These are phyloP conservation scores for Dascyllus trimaculatus DNA, from an alignment of 2,113 vertebrate species.

Conservation along the genomic window DNA sequence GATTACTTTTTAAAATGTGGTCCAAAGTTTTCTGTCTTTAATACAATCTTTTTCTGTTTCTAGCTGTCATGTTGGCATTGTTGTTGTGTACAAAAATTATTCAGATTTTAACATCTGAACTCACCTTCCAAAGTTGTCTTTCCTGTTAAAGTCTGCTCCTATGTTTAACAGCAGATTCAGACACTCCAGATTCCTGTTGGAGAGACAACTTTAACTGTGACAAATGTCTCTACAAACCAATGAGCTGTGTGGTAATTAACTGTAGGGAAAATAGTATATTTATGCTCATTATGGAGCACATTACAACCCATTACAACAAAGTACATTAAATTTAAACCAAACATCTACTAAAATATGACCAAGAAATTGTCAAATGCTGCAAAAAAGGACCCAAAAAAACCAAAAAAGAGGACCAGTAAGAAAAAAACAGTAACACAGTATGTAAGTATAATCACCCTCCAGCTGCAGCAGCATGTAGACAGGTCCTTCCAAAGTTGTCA, in stretches of 20 bases:
- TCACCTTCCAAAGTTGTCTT: conserved; percentile 93
- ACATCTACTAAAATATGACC: background rate
- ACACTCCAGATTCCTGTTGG: conserved; percentile 95
- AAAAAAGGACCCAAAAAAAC: background rate
- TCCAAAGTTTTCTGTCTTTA: background rate
- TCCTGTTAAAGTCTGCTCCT: conserved; percentile 97
- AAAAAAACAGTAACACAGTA: background rate
- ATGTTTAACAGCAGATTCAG: conserved; percentile 96
- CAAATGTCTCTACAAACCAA: conserved; percentile 6
- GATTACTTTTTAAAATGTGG: background rate
- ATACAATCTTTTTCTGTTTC: background rate
- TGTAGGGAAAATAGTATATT: background rate
- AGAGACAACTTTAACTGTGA: conserved; percentile 14
- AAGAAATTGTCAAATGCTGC: background rate
- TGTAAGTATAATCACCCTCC: conserved; percentile 88
- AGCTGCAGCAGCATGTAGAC: conserved; percentile 97
- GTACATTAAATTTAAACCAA: background rate
- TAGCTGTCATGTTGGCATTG: background rate
- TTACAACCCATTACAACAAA: too few relatives aligned
- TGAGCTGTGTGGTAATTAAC: background rate
- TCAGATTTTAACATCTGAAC: background rate
- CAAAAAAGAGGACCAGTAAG: background rate
- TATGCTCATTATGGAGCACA: background rate
- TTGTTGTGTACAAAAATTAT: background rate
- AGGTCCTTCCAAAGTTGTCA: conserved; percentile 97